Conservation (phyloP, 2,113 vertebrate species). For the Spea bombifrons region DNA sequence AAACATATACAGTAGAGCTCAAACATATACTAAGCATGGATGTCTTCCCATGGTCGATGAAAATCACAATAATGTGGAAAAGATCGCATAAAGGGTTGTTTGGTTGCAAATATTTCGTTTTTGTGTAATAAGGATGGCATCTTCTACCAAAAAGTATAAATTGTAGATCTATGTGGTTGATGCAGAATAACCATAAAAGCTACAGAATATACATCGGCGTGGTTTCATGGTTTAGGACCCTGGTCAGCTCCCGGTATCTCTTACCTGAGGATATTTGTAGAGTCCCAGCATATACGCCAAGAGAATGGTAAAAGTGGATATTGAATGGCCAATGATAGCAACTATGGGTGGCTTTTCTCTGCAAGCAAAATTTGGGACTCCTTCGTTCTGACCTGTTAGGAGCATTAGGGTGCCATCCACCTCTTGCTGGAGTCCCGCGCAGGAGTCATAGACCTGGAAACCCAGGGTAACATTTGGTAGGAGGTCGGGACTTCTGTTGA, state of each 20-base stretch:
- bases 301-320: not conserved
- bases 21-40: too few species aligned
- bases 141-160: not conserved
- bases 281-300: conserved; percentile 9
- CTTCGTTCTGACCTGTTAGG: not conserved
- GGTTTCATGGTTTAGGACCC: too few species aligned
- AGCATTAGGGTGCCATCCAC: conserved; percentile 3
- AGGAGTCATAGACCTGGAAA: conserved; percentile 10
- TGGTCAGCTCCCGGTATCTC: not conserved
- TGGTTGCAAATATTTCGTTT: not conserved
- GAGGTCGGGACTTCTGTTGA: not conserved
- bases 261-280: conserved; percentile 27
- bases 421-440: not conserved
- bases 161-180: not conserved
- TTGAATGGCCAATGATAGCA: not conserved
- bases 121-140: not conserved
- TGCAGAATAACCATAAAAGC: not conserved
- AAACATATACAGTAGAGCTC: too few species aligned
- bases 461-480: conserved; percentile 1
- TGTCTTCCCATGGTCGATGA: too few species aligned
- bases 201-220: not conserved
- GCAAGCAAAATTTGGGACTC: conserved; percentile 1
- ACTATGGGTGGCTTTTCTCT: not conserved
- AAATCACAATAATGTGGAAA: too few species aligned
- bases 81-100: not conserved